phyloP scores from a whole-genome alignment of 2,888 invertebrate species.

The Mimachlamys varia region DNA sequence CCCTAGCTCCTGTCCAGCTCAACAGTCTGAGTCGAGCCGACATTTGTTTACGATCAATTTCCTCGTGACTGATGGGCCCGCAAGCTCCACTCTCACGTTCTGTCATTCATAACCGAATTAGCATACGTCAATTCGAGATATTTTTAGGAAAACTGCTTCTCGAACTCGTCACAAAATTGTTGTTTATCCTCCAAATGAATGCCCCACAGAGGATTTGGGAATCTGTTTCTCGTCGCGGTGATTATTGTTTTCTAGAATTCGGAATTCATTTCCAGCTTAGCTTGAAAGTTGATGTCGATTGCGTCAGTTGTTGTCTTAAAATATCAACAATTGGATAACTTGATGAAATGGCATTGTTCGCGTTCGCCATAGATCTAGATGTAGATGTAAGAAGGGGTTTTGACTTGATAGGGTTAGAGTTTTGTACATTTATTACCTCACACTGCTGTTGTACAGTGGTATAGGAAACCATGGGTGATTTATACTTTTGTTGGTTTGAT shows the following conservation, averaged over 20 bases:
- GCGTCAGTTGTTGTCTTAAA: neutral
- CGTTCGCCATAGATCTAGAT: neutral
- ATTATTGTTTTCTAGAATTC: neutral
- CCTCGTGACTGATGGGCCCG: conserved; percentile 6
- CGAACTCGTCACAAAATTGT: conserved; percentile 26
- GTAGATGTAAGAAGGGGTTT: no score
- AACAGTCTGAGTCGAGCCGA: neutral
- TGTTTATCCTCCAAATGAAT: neutral
- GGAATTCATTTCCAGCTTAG: neutral
- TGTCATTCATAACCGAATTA: conserved; percentile 33
- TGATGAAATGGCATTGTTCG: neutral
- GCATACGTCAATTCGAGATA: conserved; percentile 4
- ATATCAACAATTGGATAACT: neutral
- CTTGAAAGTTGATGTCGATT: neutral
- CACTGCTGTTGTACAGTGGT: no score
- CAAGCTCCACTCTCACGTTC: neutral
- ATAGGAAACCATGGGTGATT: no score
- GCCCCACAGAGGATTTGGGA: neutral
- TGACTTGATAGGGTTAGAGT: no score
- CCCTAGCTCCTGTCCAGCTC: neutral
- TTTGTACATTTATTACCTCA: no score
- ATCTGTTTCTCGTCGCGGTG: neutral
- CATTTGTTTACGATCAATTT: conserved; percentile 25
- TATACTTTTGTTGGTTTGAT: no score
- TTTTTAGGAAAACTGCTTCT: conserved; percentile 8